A percentile compares a stretch with the other conserved stretches of the same genome.
phyloP scores from a whole-genome alignment of 2,113 vertebrate species.

The Cranoglanis bouderius region DNA sequence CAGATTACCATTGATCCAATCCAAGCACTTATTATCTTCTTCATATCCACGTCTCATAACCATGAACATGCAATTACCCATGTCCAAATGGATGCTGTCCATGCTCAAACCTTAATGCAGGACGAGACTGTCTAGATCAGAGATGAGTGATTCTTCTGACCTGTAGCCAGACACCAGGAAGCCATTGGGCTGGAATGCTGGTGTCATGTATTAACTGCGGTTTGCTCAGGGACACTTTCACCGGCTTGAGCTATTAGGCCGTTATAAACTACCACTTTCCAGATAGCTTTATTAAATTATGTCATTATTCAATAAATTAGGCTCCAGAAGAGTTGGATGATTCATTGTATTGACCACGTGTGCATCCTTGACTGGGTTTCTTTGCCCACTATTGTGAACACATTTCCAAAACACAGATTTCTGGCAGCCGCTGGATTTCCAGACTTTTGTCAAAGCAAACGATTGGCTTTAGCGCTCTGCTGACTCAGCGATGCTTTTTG shows the following conservation, averaged over 20 bases:
- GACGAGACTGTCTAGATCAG: slow-evolving; percentile 43
- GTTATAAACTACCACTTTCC: slow-evolving; percentile 10
- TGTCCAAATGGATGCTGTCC: slow-evolving; percentile 49
- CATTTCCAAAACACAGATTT: slow-evolving; percentile 51
- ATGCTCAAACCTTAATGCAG: slow-evolving; percentile 50
- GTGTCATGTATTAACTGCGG: slow-evolving; percentile 54
- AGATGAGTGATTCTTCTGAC: slow-evolving; percentile 60
- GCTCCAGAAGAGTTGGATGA: neutral
- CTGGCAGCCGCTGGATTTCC: slow-evolving; percentile 53
- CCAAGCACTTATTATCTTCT: slow-evolving; percentile 44
- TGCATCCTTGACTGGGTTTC: slow-evolving; percentile 21
- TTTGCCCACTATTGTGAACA: slow-evolving; percentile 59
- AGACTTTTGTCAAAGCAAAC: slow-evolving; percentile 59
- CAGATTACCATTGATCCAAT: slow-evolving; percentile 53
- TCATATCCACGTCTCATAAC: slow-evolving; percentile 33
- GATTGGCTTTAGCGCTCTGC: slow-evolving; percentile 62
- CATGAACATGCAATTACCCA: slow-evolving; percentile 51
- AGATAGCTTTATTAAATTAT: slow-evolving; percentile 15
- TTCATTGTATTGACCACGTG: neutral
- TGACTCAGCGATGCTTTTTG: slow-evolving; percentile 70
- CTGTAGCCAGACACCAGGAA: slow-evolving; percentile 62
- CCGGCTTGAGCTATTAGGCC: slow-evolving; percentile 30
- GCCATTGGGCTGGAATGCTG: slow-evolving; percentile 50
- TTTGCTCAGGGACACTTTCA: slow-evolving; percentile 39
- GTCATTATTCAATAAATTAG: neutral